A percentile compares a stretch with the other conserved stretches of the same genome.
Evolutionary conservation across 1,140 invertebrate genomes (phyloP).

Genomic region (Anoplolepis gracilipes): DNA sequence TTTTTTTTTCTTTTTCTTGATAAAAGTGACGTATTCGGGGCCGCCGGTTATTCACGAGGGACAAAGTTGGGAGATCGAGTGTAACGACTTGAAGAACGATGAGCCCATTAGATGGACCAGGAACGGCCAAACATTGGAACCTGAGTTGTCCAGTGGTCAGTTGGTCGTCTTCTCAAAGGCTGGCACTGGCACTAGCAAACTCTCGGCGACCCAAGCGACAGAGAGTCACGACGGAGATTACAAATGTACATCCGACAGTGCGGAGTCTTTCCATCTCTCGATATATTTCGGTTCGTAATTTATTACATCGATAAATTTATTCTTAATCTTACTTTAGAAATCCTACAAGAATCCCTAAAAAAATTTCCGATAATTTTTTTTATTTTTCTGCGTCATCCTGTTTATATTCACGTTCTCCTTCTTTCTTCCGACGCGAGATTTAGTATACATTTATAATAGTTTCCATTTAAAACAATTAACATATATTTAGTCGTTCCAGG

Average conservation of each 20-base stretch:
- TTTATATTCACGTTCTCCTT: background rate
- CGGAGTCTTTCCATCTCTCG: slow-evolving; percentile 74
- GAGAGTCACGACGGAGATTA: slow-evolving; percentile 81
- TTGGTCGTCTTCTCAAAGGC: slow-evolving; percentile 70
- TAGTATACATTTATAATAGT: background rate
- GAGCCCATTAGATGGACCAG: slow-evolving; percentile 80
- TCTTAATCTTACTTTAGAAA: background rate
- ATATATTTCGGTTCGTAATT: slow-evolving; percentile 81
- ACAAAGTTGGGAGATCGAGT: slow-evolving; percentile 80
- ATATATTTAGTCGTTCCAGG: background rate
- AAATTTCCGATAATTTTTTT: background rate
- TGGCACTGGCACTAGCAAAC: slow-evolving; percentile 68
- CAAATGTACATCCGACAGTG: slow-evolving; percentile 76
- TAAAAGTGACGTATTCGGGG: slow-evolving; percentile 76
- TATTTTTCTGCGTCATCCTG: background rate
- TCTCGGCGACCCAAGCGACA: slow-evolving; percentile 71
- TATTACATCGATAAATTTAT: background rate
- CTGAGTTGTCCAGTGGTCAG: slow-evolving; percentile 76
- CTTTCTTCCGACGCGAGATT: background rate
- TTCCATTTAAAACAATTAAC: slow-evolving; percentile 12
- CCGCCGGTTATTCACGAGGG: slow-evolving; percentile 72
- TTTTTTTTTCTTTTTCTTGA: slow-evolving; percentile 57
- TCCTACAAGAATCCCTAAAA: background rate
- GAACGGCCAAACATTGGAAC: slow-evolving; percentile 78
- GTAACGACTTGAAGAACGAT: slow-evolving; percentile 71